Base-by-base conservation (phyloP, 1,140 invertebrate genomes). In the Drosophila bipectinata region DNA sequence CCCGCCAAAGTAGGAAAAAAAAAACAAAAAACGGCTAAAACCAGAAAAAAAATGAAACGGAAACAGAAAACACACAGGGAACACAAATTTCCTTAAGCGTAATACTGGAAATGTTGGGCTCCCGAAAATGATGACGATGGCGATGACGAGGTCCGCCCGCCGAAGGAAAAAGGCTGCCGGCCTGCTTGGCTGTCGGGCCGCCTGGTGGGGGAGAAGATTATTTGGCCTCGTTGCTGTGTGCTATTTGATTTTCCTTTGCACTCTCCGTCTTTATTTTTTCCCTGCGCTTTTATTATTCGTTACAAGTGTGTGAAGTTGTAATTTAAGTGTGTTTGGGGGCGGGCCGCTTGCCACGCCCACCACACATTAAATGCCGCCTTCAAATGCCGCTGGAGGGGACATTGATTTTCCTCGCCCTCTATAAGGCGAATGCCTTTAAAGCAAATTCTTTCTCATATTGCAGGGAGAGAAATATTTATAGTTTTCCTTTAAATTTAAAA, bases 221-320 rank as follows among this genome's bases (percentile, higher is more conserved):
- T 54, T 66, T 75, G 64, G 58, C 73, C 71, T 69, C 54, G 72
- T 76, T 74, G 61, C 73, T 69, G 61, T 71, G 85, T 60, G 69
- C 82, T 66, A 64, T 72, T 85, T 60, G 74, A 72, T 79, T 82
- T 82, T 87, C 30, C 74, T 67, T 75, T 54, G 68, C 71, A 58
- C 76, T 63, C 55, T 71, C 61, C 72, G 32, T 51, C 51, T 52
- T 62, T 63, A 59, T 87, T 62, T 51, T 59, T 55, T 68, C n/a
- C 52, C 59, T 48, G 21, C 68, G 54, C 68, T 77, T 77, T 72
- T 85, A 88, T 87, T 87, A 82, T 77, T 76, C 83, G 66, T 87
- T 87, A 87, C 83, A 87, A 87, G 82, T 87, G 82, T 88, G 83
- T 88, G 76, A 88, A 88, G 83, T 89, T 73, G 83, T 88, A 83